Evolutionary conservation across 2,797 vertebrate species (phyloP).

Genomic region (Meriones psammophilus): DNA sequence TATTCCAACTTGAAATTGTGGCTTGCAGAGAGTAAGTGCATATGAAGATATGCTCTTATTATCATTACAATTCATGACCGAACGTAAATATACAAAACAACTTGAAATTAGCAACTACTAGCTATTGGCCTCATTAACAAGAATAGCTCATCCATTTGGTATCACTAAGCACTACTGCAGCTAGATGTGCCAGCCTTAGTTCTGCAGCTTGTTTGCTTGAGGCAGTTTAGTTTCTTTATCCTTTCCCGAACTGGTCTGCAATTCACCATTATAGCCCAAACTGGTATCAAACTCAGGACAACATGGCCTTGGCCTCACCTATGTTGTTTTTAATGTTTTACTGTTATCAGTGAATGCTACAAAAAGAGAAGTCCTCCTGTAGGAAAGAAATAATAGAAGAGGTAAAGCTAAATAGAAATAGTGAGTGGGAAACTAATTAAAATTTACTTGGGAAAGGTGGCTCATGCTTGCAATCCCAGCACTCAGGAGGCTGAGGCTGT

Average conservation of each 20-base stretch:
- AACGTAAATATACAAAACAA: conserved; percentile 54
- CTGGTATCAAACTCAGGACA: not conserved
- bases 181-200: not conserved
- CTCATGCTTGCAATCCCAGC: not conserved
- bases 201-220: not conserved
- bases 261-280: not conserved
- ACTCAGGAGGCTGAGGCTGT: not conserved
- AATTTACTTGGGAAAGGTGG: not conserved
- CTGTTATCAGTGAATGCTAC: conserved; percentile 16
- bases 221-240: not conserved
- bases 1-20: not conserved
- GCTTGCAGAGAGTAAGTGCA: not conserved
- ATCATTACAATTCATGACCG: not conserved
- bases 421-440: not conserved
- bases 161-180: not conserved
- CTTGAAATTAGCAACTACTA: conserved; percentile 57
- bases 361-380: not conserved
- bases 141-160: conserved; percentile 46
- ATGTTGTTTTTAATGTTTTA: conserved; percentile 35
- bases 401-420: not conserved
- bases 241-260: not conserved
- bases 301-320: not conserved
- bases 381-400: not conserved
- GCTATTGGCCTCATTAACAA: not conserved
- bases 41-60: not conserved